These are phyloP conservation scores for Antidorcas marsupialis DNA, from an alignment of 2,113 vertebrate species.

Conservation along the genomic window DNA sequence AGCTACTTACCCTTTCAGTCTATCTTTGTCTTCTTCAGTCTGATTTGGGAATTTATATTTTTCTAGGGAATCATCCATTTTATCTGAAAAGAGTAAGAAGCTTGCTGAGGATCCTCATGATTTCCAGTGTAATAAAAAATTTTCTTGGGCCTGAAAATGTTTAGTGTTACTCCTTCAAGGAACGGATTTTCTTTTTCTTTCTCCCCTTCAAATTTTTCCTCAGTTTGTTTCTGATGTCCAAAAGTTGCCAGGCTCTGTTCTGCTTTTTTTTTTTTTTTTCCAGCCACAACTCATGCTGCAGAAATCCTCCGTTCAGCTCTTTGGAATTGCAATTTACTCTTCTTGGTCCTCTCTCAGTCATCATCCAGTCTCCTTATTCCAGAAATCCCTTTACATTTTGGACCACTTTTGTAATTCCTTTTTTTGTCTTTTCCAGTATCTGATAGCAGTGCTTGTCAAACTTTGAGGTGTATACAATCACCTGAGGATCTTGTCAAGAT, in stretches of 20 bases:
- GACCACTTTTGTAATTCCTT: neutral
- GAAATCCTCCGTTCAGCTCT: neutral
- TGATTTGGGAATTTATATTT: neutral
- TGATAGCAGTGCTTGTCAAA: neutral
- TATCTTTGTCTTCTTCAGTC: slow-evolving; percentile 5
- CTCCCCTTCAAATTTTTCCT: neutral
- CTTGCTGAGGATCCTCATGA: neutral
- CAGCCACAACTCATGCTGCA: neutral
- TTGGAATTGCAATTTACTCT: neutral
- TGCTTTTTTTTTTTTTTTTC: neutral
- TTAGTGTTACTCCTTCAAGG: neutral
- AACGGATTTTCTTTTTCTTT: neutral
- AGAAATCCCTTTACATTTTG: neutral
- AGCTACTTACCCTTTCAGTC: neutral
- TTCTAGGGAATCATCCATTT: neutral
- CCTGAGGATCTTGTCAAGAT: neutral
- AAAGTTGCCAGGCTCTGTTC: neutral
- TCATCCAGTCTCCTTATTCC: neutral
- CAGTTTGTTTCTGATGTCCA: neutral
- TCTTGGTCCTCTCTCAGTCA: neutral
- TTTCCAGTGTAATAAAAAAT: neutral
- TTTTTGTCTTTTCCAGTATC: neutral
- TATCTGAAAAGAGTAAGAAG: neutral
- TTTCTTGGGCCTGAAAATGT: neutral
- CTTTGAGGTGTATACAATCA: neutral